Evolutionary conservation across 2,797 vertebrate species (phyloP), one percentile per base, ranked within the genome.

Genomic region (Hirundo rustica): DNA sequence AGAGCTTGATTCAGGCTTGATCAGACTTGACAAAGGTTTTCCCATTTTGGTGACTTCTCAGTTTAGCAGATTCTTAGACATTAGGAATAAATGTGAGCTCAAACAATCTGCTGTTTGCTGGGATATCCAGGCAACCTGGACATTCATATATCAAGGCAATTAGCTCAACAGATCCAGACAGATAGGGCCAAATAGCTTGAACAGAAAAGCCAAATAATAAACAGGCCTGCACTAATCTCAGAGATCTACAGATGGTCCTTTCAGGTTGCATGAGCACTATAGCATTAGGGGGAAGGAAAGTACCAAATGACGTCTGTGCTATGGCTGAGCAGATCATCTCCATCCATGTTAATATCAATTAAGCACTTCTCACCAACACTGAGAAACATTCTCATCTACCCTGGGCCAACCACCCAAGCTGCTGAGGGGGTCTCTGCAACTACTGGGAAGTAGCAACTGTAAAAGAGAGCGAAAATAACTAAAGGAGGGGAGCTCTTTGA

Each of bases 181-280:
- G 66, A 84, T 27, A 73, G 71, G 77, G 34, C 44, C 44, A 79
- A 67, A 57, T 27, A 67, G 29, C 44, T 48, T 67, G 53, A 48
- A 82, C 67, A 82, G 83, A 95, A 91, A 92, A 89, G 50, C 60
- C 74, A 95, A 92, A 87, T 71, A 93, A 82, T 74, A 94, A 95
- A 90, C 91, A 96, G 94, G 57, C 71, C 80, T 87, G 38, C 50
- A 61, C 58, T 97, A 96, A 97, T 95, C 95, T 94, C 85, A 71
- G 19, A 92, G 80, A 95, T 95, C 91, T 96, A 70, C 95, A 95
- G 89, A 88, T 96, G 88, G 85, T 96, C 77, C 64, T 95, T 96
- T 93, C 85, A 92, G 89, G 89, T 84, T 81, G 77, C 55, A 84
- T 86, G 76, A 83, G 34, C 88, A 78, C 73, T 91, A 22, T 10